phyloP scores from a whole-genome alignment of 2,113 vertebrate species.

The Lampris megalopsis region DNA sequence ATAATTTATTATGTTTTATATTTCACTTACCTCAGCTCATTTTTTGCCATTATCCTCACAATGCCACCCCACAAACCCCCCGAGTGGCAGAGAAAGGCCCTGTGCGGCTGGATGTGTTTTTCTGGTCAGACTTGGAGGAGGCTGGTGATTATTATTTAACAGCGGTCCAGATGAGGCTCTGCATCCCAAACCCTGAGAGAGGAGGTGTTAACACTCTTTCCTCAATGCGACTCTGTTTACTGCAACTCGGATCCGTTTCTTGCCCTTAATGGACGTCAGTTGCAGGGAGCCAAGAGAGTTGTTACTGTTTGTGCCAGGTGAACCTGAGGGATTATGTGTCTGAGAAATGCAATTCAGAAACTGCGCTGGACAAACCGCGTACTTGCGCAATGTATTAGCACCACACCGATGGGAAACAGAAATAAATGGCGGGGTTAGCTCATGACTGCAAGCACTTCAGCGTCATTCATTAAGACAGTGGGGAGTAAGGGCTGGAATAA shows the following conservation, averaged over 20 bases:
- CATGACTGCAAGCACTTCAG: slow-evolving; percentile 54
- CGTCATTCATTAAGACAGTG: slow-evolving; percentile 41
- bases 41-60: slow-evolving; percentile 33
- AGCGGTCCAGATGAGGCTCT: slow-evolving; percentile 6
- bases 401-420: slow-evolving; percentile 36
- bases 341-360: slow-evolving; percentile 41
- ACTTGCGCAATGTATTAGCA: slow-evolving; percentile 53
- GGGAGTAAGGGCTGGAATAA: slow-evolving; percentile 25
- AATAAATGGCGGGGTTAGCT: slow-evolving; percentile 44
- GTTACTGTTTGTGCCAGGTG: neutral
- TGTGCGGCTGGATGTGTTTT: slow-evolving; percentile 50
- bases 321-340: slow-evolving; percentile 33
- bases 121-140: slow-evolving; percentile 66
- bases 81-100: slow-evolving; percentile 31
- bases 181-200: slow-evolving; percentile 25
- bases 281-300: slow-evolving; percentile 20
- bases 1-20: neutral
- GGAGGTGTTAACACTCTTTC: slow-evolving; percentile 57
- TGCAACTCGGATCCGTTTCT: slow-evolving; percentile 11
- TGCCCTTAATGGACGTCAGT: slow-evolving; percentile 38
- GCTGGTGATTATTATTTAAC: slow-evolving; percentile 59
- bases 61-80: neutral
- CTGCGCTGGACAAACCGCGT: slow-evolving; percentile 49
- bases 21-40: slow-evolving; percentile 47
- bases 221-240: slow-evolving; percentile 46